Conservation (phyloP, 1,140 invertebrate genomes). For the Apis florea region DNA sequence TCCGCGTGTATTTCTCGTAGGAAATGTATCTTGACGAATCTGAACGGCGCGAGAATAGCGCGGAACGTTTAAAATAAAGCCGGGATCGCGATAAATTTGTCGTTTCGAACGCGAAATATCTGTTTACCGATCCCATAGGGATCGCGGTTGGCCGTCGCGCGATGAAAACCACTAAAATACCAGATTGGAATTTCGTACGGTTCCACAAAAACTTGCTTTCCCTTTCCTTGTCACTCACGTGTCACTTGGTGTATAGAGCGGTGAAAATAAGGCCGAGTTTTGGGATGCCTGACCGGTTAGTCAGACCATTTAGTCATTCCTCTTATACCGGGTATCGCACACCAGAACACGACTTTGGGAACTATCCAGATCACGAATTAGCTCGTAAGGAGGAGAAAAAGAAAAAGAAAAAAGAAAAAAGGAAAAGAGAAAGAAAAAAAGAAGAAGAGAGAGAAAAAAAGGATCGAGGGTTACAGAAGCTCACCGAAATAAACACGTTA, state of each 20-base stretch:
- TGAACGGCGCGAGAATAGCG: slow-evolving; percentile 42
- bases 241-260: slow-evolving; percentile 58
- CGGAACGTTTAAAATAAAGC: slow-evolving; percentile 49
- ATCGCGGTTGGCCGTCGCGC: background rate
- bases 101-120: slow-evolving; percentile 38
- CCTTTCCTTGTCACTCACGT: slow-evolving; percentile 52
- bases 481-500: slow-evolving; percentile 64
- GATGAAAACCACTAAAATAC: slow-evolving; percentile 51
- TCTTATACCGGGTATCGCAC: slow-evolving; percentile 64
- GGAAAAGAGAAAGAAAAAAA: no score
- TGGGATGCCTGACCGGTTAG: slow-evolving; percentile 68
- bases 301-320: slow-evolving; percentile 72
- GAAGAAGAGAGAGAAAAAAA: background rate
- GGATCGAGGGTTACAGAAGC: slow-evolving; percentile 52
- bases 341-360: slow-evolving; percentile 65
- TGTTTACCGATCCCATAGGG: slow-evolving; percentile 41
- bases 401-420: no score
- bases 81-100: slow-evolving; percentile 43
- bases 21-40: slow-evolving; percentile 29
- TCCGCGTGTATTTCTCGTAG: background rate
- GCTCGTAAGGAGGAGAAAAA: slow-evolving; percentile 38
- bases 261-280: slow-evolving; percentile 70
- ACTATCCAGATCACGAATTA: slow-evolving; percentile 69
- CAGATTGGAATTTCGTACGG: slow-evolving; percentile 35
- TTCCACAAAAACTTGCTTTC: slow-evolving; percentile 25